Conservation (phyloP, 2,113 vertebrate genomes). For the Trichechus manatus region DNA sequence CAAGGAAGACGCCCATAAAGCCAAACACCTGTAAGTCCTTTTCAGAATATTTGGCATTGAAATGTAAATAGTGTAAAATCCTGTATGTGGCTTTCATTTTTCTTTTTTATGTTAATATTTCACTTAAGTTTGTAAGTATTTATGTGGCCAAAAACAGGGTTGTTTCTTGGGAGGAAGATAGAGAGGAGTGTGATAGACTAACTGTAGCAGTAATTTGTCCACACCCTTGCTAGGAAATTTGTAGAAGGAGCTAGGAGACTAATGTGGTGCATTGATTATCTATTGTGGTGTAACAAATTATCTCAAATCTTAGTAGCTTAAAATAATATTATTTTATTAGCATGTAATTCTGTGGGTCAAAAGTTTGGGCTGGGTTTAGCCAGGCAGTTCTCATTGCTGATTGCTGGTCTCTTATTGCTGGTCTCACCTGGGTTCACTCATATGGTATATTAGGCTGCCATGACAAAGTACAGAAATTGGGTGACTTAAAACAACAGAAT, state of each 20-base stretch:
- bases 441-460: background rate
- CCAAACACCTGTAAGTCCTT: background rate
- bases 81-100: background rate
- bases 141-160: background rate
- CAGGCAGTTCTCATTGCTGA: background rate
- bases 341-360: background rate
- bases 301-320: background rate
- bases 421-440: background rate
- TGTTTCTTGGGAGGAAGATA: background rate
- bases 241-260: background rate
- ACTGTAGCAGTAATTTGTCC: background rate
- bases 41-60: background rate
- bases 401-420: background rate
- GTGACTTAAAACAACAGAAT: background rate
- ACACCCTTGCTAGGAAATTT: background rate
- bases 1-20: no score
- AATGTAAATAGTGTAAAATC: background rate
- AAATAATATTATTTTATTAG: background rate
- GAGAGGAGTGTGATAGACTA: background rate
- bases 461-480: background rate
- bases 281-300: background rate
- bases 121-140: background rate
- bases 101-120: background rate
- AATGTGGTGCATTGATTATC: background rate
- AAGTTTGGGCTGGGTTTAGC: background rate